Percentiles rank a stretch among this genome's conserved stretches.
These are phyloP conservation scores for Brachylomia viminalis DNA, from an alignment of 2,888 invertebrate species.

Conservation along the genomic window DNA sequence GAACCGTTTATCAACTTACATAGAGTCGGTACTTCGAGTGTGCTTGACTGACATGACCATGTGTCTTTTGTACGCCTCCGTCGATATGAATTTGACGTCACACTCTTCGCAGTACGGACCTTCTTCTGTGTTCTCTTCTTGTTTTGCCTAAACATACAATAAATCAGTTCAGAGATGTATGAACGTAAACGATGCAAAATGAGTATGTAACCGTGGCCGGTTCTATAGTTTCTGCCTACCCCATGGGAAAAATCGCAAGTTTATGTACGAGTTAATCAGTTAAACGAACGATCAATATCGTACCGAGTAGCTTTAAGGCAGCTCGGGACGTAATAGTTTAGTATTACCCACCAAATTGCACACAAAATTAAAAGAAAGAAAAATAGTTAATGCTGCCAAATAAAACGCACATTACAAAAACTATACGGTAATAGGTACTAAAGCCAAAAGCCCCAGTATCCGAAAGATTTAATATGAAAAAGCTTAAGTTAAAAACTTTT, in stretches of 20 bases:
- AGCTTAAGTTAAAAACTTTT: too few species aligned
- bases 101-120: slow-evolving; percentile 83
- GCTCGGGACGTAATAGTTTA: not conserved
- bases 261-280: not conserved
- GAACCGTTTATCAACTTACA: slow-evolving; percentile 69
- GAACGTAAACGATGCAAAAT: not conserved
- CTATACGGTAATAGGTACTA: not conserved
- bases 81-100: slow-evolving; percentile 82
- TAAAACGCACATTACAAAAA: not conserved
- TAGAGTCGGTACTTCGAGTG: slow-evolving; percentile 72
- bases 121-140: slow-evolving; percentile 57
- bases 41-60: slow-evolving; percentile 84
- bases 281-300: not conserved
- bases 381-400: not conserved
- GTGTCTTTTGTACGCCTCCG: slow-evolving; percentile 84
- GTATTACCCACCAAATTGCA: not conserved
- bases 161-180: not conserved
- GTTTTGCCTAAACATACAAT: slow-evolving; percentile 55
- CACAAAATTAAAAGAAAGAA: not conserved
- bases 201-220: not conserved
- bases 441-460: not conserved
- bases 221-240: not conserved
- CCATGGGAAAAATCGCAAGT: not conserved
- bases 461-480: not conserved
- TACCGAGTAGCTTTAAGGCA: not conserved